Conservation (phyloP, 64 coral and sea anemone species). For the Montipora cactus region DNA sequence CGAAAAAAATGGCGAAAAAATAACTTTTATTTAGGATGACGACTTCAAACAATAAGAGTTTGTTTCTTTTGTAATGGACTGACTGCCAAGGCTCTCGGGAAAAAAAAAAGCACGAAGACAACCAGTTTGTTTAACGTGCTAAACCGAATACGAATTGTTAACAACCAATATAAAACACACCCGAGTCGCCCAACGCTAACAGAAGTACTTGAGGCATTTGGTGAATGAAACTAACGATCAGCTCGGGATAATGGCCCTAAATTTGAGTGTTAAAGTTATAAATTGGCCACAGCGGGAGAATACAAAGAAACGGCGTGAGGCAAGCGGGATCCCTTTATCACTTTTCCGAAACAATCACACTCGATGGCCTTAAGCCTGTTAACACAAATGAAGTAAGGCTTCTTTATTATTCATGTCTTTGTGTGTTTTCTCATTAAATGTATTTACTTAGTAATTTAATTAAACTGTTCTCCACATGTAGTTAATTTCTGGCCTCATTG, state of each 20-base stretch:
- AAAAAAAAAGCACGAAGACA: background rate
- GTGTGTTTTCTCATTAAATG: slow-evolving; percentile 91
- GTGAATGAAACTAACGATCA: slow-evolving; percentile 45
- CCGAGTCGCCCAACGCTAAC: too few species aligned
- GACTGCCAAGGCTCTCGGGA: background rate
- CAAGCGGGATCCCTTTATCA: slow-evolving; percentile 23
- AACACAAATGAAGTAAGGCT: slow-evolving; percentile 64
- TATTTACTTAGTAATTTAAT: slow-evolving; percentile 99
- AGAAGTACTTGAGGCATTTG: slow-evolving; percentile 35
- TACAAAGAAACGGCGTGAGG: slow-evolving; percentile 22
- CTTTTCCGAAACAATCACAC: slow-evolving; percentile 30
- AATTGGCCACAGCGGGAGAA: slow-evolving; percentile 79
- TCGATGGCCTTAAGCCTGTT: slow-evolving; percentile 38
- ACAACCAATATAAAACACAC: background rate
- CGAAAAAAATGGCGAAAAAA: background rate
- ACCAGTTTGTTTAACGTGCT: background rate
- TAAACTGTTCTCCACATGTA: slow-evolving; percentile 64
- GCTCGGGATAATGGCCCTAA: slow-evolving; percentile 50
- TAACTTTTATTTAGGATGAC: background rate
- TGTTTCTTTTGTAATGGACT: background rate
- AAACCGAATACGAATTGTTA: background rate
- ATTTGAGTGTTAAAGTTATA: slow-evolving; percentile 42
- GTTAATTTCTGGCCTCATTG: slow-evolving; percentile 1
- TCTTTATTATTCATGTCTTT: slow-evolving; percentile 83
- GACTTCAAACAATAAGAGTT: background rate